A percentile compares a stretch with the other conserved stretches of the same genome.
phyloP scores from a whole-genome alignment of 2,113 vertebrate species.

The Gavialis gangeticus region DNA sequence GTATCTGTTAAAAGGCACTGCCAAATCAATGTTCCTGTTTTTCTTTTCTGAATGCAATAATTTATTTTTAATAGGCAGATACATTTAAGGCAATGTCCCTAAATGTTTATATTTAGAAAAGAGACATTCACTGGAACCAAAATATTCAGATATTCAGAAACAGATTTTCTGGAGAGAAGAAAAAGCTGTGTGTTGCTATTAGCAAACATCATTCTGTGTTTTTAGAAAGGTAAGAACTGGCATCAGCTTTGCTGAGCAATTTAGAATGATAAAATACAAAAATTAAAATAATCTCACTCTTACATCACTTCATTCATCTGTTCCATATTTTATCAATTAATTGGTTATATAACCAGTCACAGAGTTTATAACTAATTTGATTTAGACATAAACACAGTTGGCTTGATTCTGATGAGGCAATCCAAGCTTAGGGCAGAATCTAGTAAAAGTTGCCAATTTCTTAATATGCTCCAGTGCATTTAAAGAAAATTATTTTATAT shows the following conservation, averaged over 20 bases:
- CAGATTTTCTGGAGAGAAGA: not conserved
- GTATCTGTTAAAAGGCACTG: not conserved
- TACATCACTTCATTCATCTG: conserved; percentile 4
- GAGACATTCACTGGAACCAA: not conserved
- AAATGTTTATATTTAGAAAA: conserved; percentile 9
- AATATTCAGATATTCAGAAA: not conserved
- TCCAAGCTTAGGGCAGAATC: not conserved
- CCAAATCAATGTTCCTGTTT: not conserved
- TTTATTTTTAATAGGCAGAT: conserved; percentile 8
- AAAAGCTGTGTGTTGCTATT: not conserved
- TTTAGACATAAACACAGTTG: conserved; percentile 10
- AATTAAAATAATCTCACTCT: conserved; percentile 26
- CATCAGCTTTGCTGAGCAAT: not conserved
- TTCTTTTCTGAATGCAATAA: not conserved
- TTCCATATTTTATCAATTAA: conserved; percentile 1
- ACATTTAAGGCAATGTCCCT: not conserved
- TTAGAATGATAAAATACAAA: conserved; percentile 29
- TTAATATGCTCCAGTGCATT: not conserved
- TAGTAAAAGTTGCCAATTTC: not conserved
- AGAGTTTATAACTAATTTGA: conserved; percentile 8
- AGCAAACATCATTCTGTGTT: not conserved
- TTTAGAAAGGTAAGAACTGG: conserved; percentile 30
- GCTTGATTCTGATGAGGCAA: not conserved
- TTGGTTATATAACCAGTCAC: not conserved
- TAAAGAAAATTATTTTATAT: not conserved